Conservation (phyloP, 1,140 invertebrate species). For the Lineus longissimus region DNA sequence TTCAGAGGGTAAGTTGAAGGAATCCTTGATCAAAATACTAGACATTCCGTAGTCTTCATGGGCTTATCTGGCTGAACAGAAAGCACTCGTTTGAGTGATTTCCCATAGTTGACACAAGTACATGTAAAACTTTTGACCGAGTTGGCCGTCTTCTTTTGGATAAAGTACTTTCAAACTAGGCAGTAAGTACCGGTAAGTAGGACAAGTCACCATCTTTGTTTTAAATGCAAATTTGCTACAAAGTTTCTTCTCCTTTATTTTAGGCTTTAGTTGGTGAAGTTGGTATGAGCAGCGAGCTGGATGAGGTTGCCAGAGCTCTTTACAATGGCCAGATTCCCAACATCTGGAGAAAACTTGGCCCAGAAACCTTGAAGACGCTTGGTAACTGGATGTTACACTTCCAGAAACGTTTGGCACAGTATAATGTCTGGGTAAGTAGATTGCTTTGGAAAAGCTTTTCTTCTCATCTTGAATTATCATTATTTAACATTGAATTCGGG, state of each 20-base stretch:
- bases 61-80: neutral
- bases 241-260: slow-evolving; percentile 2
- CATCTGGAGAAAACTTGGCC: slow-evolving; percentile 76
- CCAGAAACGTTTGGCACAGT: slow-evolving; percentile 66
- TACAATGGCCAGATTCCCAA: slow-evolving; percentile 78
- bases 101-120: neutral
- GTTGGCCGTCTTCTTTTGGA: no score
- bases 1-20: slow-evolving; percentile 63
- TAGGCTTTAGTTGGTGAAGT: slow-evolving; percentile 82
- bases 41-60: no score
- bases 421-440: slow-evolving; percentile 68
- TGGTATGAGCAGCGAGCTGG: slow-evolving; percentile 78
- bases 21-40: neutral
- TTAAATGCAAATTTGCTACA: neutral
- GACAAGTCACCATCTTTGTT: neutral
- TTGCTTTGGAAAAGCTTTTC: neutral
- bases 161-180: no score
- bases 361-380: slow-evolving; percentile 78
- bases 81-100: neutral
- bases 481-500: neutral
- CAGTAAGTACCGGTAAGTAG: neutral
- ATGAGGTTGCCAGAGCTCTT: slow-evolving; percentile 74
- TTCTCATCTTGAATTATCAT: neutral
- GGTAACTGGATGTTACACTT: slow-evolving; percentile 87
- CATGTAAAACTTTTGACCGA: no score